Evolutionary conservation across 2,888 invertebrate genomes (phyloP).

Genomic region (Watsonalla binaria): DNA sequence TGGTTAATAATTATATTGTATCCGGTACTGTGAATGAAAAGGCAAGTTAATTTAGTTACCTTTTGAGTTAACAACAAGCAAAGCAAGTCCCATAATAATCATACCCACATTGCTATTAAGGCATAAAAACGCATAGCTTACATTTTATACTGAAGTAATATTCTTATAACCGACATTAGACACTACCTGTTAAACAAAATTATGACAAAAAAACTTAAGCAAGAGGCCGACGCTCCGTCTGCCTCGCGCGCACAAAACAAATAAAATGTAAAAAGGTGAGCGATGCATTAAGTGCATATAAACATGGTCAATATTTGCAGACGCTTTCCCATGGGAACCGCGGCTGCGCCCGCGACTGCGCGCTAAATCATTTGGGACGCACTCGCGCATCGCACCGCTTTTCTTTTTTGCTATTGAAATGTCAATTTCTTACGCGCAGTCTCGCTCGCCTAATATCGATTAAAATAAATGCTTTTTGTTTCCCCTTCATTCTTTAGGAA

Average conservation of each 20-base stretch:
- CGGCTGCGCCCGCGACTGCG: constrained; percentile 29
- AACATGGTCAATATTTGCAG: constrained; percentile 78
- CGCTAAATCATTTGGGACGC: constrained; percentile 67
- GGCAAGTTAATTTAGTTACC: constrained; percentile 11
- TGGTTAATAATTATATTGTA: constrained; percentile 41
- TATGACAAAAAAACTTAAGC: constrained; percentile 67
- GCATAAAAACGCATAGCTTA: not conserved
- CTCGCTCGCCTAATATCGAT: constrained; percentile 48
- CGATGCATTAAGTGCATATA: constrained; percentile 78
- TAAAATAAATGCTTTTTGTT: constrained; percentile 36
- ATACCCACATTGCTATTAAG: not conserved
- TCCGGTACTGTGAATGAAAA: constrained; percentile 29
- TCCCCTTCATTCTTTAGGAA: constrained; percentile 8
- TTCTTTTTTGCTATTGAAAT: constrained; percentile 73
- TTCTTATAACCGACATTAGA: constrained; percentile 57
- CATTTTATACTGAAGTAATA: constrained; percentile 34
- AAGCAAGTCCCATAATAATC: not conserved
- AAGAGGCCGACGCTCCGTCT: constrained; percentile 70
- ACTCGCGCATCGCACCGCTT: constrained; percentile 36
- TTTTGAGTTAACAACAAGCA: constrained; percentile 4
- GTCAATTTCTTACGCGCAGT: constrained; percentile 53
- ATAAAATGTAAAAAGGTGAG: constrained; percentile 75
- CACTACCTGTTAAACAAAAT: constrained; percentile 69
- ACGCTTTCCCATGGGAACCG: constrained; percentile 76
- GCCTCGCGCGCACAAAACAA: constrained; percentile 66